Evolutionary conservation across 2,888 invertebrate genomes (phyloP), one percentile per base, ranked within the genome.

Genomic region (Apodemia hepburni): DNA sequence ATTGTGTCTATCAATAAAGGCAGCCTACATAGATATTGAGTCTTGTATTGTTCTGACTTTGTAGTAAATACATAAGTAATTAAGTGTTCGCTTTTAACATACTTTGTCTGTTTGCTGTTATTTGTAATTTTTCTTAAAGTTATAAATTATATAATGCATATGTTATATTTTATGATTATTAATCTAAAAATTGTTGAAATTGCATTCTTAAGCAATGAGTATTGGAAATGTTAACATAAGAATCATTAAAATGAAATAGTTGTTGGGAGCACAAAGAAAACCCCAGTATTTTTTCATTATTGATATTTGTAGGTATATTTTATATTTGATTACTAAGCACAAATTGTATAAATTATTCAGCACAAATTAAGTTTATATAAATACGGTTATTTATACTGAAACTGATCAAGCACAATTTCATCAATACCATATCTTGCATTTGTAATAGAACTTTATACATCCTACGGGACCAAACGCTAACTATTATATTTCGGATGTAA

Each of bases 401-500:
- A 58, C 18, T 61, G 11, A 58, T 27, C 12, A 18, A 15, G 15
- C 12, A 42, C 42, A 42, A 38, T 42, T 42, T 42, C 15, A 42
- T 29, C 11, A 54, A 11, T 54, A 54, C 27, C 22, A 54, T 22
- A 12, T 61, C 29, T 58, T 61, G 61, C 61, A 61, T 61, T 61
- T 61, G 45, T 61, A 29, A 9, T 58, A 58, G 58, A 58, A 54
- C 29, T 47, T 42, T 42, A 58, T 57, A 27, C 59, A 59, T 54
- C 33, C 68, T 66, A 65, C 60, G 74, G 76, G 76, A 75, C 76
- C 76, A 76, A 76, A 45, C 9, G 15, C 45, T 33, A 45, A 47
- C 45, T 58, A 42, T 15, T 61, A 47, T 47, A 54, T 61, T 17
- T 35, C 45, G 47, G 29, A 9, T 47, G 12, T 61, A 33, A 61